Evolutionary conservation across 2,888 invertebrate species (phyloP).

Genomic region (Penaeus monodon): DNA sequence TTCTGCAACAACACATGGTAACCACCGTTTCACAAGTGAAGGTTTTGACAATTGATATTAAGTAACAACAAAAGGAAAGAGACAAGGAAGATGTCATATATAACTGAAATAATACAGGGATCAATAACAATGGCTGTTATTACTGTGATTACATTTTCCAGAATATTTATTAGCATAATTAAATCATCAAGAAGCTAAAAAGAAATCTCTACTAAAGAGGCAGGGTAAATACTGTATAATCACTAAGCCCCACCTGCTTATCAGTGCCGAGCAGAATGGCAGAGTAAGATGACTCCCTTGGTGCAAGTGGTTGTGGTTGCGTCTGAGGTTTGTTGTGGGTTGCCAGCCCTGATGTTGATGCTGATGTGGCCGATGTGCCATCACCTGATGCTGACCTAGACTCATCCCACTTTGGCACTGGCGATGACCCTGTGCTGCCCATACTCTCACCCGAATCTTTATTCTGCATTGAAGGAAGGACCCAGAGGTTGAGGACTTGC

Average conservation of each 20-base stretch:
- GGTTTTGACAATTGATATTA: neutral
- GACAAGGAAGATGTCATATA: no score
- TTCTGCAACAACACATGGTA: conserved; percentile 29
- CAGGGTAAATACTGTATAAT: neutral
- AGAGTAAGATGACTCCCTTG: conserved; percentile 58
- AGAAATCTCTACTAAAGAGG: conserved; percentile 2
- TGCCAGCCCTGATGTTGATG: conserved; percentile 4
- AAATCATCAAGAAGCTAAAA: neutral
- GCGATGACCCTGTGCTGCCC: conserved; percentile 46
- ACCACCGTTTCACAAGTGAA: neutral
- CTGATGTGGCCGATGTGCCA: conserved; percentile 21
- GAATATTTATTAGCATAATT: no score
- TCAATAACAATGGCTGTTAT: neutral
- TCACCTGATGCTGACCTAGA: conserved; percentile 29
- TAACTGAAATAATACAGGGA: no score
- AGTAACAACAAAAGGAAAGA: neutral
- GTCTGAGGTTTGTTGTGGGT: conserved; percentile 33
- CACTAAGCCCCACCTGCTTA: conserved; percentile 43
- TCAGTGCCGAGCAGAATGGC: conserved; percentile 55
- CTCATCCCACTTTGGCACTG: conserved; percentile 45
- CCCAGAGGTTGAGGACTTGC: no score
- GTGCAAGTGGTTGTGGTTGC: conserved; percentile 53
- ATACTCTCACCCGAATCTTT: conserved; percentile 35
- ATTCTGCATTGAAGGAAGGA: conserved; percentile 12
- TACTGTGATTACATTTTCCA: no score